Evolutionary conservation across 1,140 invertebrate genomes (phyloP).

Genomic region (Brachystomella parvula): DNA sequence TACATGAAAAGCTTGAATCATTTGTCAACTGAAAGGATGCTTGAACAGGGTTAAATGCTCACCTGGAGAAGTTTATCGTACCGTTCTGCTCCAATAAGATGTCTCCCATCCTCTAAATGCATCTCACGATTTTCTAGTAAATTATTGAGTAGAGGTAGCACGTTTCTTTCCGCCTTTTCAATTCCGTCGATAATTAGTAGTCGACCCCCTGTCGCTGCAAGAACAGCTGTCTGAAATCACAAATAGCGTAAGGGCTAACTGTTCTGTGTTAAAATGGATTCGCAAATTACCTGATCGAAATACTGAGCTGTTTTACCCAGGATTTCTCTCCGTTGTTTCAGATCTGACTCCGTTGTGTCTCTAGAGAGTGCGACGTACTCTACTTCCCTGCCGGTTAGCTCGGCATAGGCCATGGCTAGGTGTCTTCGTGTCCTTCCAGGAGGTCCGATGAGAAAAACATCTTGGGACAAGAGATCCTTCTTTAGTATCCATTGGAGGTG

Average conservation of each 20-base stretch:
- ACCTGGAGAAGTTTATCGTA: slow-evolving; percentile 86
- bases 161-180: slow-evolving; percentile 95
- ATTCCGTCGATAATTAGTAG: slow-evolving; percentile 91
- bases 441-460: slow-evolving; percentile 84
- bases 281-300: slow-evolving; percentile 70
- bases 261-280: neutral
- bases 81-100: slow-evolving; percentile 74
- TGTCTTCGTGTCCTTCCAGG: slow-evolving; percentile 71
- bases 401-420: slow-evolving; percentile 76
- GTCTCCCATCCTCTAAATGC: slow-evolving; percentile 94
- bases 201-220: slow-evolving; percentile 78
- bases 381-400: slow-evolving; percentile 77
- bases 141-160: slow-evolving; percentile 94
- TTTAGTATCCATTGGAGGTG: slow-evolving; percentile 91
- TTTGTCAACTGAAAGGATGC: neutral
- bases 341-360: slow-evolving; percentile 92
- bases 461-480: slow-evolving; percentile 84
- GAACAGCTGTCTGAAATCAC: slow-evolving; percentile 66
- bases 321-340: slow-evolving; percentile 93
- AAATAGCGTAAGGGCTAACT: slow-evolving; percentile 11
- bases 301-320: slow-evolving; percentile 75
- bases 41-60: slow-evolving; percentile 25
- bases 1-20: neutral
- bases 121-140: slow-evolving; percentile 97
- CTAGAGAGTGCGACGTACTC: slow-evolving; percentile 89